These are phyloP conservation scores for Cranoglanis bouderius DNA, from an alignment of 2,113 vertebrate species.

Conservation along the genomic window DNA sequence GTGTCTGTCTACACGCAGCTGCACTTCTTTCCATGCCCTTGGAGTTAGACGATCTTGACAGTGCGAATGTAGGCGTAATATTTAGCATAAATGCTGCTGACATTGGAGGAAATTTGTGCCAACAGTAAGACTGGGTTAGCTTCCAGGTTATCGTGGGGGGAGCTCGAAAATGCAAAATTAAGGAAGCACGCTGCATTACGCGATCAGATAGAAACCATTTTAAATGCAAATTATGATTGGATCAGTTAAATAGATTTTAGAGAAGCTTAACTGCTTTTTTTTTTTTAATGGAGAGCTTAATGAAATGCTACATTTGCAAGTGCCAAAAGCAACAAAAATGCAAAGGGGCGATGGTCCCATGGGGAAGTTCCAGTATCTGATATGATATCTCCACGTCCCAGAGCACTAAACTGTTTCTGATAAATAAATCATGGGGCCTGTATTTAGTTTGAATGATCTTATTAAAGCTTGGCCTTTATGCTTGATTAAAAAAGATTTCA, in stretches of 20 bases:
- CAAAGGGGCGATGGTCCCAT: not conserved
- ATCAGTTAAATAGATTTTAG: not conserved
- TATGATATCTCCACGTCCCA: not conserved
- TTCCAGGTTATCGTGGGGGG: not conserved
- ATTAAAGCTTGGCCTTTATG: not conserved
- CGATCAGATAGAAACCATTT: not conserved
- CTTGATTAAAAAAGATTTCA: conserved; percentile 6
- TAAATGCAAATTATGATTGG: not conserved
- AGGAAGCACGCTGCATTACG: not conserved
- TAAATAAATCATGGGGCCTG: conserved; percentile 28
- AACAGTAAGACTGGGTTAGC: not conserved
- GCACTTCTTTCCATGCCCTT: conserved; percentile 16
- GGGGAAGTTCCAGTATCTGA: conserved; percentile 19
- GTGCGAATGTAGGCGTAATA: not conserved
- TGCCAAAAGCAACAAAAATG: not conserved
- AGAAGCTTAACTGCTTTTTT: not conserved
- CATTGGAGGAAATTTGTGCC: not conserved
- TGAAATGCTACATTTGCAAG: not conserved
- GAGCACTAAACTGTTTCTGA: not conserved
- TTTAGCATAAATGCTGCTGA: conserved; percentile 19
- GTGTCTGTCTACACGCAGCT: conserved; percentile 17
- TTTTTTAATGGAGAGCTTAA: not conserved
- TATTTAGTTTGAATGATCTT: not conserved
- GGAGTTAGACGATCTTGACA: not conserved
- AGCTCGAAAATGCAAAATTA: not conserved